Conservation (phyloP, 2,888 invertebrate species). For the Brenthis hecate region DNA sequence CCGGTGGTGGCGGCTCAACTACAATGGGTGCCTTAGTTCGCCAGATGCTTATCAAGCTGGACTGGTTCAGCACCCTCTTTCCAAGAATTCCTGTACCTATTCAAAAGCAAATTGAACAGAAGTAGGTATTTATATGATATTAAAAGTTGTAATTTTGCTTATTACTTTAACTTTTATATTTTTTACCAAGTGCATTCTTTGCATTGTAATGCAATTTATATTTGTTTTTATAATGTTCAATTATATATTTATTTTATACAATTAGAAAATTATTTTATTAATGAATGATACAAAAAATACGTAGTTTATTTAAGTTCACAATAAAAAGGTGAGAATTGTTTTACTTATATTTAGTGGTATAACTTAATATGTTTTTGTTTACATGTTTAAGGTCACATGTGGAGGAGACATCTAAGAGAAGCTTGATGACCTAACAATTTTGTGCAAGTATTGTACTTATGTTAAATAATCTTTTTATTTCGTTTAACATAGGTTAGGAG, state of each 20-base stretch:
- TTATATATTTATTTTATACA: too few relatives aligned
- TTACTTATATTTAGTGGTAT: too few relatives aligned
- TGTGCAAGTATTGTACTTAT: too few relatives aligned
- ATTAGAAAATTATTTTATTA: too few relatives aligned
- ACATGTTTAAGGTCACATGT: conserved; percentile 1
- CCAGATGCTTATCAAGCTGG: conserved; percentile 96
- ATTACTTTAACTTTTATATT: too few relatives aligned
- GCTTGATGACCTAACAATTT: too few relatives aligned
- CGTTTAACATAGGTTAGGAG: conserved; percentile 62
- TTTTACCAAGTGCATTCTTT: not conserved
- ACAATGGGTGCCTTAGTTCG: conserved; percentile 96
- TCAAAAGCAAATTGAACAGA: conserved; percentile 94
- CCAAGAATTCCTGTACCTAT: conserved; percentile 99
- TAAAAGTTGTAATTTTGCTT: not conserved
- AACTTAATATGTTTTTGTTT: not conserved
- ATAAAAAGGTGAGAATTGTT: too few relatives aligned
- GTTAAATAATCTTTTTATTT: not conserved
- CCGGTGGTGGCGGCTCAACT: conserved; percentile 96
- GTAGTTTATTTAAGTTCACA: too few relatives aligned
- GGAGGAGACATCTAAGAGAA: too few relatives aligned
- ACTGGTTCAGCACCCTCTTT: conserved; percentile 99
- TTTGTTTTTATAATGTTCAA: not conserved
- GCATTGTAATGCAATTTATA: not conserved
- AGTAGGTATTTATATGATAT: conserved; percentile 57
- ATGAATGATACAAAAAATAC: too few relatives aligned